These are phyloP conservation scores for Leptonema lineaticorne DNA, from an alignment of 1,140 invertebrate genomes.

Conservation along the genomic window DNA sequence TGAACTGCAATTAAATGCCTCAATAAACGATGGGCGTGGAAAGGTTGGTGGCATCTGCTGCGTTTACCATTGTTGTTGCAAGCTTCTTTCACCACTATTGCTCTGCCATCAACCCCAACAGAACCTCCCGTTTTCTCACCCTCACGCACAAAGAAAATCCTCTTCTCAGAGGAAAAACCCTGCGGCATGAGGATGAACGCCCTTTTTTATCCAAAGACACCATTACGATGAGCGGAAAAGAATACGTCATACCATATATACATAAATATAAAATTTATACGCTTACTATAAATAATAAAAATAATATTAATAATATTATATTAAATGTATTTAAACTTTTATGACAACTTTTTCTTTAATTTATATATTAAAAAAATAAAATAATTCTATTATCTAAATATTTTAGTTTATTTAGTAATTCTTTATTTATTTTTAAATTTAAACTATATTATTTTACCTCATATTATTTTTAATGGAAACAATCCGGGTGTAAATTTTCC, in stretches of 20 bases:
- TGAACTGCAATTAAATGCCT: constrained; percentile 35
- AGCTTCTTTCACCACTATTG: too few relatives aligned
- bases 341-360: too few relatives aligned
- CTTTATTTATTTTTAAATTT: not conserved
- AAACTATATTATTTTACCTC: too few relatives aligned
- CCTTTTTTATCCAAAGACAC: not conserved
- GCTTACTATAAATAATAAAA: not conserved
- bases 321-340: not conserved
- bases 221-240: not conserved
- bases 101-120: not conserved
- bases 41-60: constrained; percentile 19
- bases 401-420: not conserved
- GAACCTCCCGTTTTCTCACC: not conserved
- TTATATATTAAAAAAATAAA: too few relatives aligned
- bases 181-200: not conserved
- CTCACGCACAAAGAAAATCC: not conserved
- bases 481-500: constrained; percentile 38
- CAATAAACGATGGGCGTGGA: constrained; percentile 25
- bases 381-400: too few relatives aligned
- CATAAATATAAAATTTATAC: not conserved
- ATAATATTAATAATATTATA: not conserved
- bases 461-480: constrained; percentile 35
- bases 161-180: not conserved
- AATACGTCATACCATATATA: not conserved
- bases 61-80: too few relatives aligned